phyloP scores from a whole-genome alignment of 1,140 invertebrate species.

The Bombus ignitus region DNA sequence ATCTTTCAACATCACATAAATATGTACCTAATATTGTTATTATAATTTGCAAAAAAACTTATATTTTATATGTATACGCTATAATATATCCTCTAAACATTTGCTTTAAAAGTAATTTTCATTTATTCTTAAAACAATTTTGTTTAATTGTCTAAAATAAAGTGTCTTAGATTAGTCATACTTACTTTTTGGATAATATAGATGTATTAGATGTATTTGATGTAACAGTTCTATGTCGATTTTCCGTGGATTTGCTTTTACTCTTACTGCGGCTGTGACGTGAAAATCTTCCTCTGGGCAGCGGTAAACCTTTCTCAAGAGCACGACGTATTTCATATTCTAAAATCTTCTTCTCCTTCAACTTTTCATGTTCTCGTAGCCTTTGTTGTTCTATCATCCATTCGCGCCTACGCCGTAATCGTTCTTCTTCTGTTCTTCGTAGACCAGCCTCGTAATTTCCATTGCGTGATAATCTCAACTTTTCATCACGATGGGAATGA shows the following conservation, averaged over 20 bases:
- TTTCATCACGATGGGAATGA: constrained; percentile 18
- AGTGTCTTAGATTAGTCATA: background rate
- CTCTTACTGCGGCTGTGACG: constrained; percentile 41
- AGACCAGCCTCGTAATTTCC: constrained; percentile 14
- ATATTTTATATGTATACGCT: background rate
- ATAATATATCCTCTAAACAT: background rate
- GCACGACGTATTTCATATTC: constrained; percentile 56
- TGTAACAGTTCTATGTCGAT: constrained; percentile 10
- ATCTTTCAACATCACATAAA: background rate
- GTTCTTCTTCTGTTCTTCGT: constrained; percentile 55
- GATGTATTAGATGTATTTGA: constrained; percentile 31
- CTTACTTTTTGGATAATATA: constrained; percentile 67
- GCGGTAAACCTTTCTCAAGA: constrained; percentile 28
- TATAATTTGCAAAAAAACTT: background rate
- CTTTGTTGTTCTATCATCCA: constrained; percentile 57
- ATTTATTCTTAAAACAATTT: no score
- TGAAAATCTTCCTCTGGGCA: constrained; percentile 3
- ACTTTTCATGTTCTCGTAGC: constrained; percentile 49
- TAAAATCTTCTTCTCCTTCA: constrained; percentile 58
- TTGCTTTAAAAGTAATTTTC: background rate
- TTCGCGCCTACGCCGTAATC: constrained; percentile 46
- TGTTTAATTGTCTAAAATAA: background rate
- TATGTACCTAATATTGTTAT: background rate
- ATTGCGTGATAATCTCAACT: constrained; percentile 15
- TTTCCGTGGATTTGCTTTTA: constrained; percentile 43